Evolutionary conservation across 2,797 vertebrate species (phyloP).

Genomic region (Ambastaia sidthimunki): DNA sequence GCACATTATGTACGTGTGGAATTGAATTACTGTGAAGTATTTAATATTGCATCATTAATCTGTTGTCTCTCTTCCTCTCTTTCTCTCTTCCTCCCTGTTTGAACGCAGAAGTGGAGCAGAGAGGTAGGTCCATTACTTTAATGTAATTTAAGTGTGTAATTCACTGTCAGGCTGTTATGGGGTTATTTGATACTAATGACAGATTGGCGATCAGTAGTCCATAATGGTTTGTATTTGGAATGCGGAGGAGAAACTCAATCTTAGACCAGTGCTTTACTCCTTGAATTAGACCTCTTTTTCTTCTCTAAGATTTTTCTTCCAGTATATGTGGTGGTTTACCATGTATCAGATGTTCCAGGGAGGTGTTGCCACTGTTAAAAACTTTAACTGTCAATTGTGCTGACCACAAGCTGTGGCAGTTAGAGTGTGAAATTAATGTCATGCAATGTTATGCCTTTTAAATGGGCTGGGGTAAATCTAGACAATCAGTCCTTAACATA

Average conservation of each 20-base stretch:
- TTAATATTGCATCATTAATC: constrained; percentile 83
- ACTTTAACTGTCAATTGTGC: constrained; percentile 16
- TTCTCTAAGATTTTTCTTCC: constrained; percentile 1
- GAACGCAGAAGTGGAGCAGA: constrained; percentile 98
- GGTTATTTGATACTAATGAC: constrained; percentile 59
- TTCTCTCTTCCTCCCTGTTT: constrained; percentile 57
- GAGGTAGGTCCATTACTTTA: constrained; percentile 89
- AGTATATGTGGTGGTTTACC: constrained; percentile 30
- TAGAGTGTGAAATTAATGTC: constrained; percentile 46
- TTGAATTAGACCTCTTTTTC: constrained; percentile 45
- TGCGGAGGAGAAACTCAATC: constrained; percentile 53
- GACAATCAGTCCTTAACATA: constrained; percentile 42
- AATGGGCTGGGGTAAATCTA: constrained; percentile 44
- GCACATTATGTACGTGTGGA: constrained; percentile 74
- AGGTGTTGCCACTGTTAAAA: constrained; percentile 36
- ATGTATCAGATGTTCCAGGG: constrained; percentile 41
- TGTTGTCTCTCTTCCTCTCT: constrained; percentile 68
- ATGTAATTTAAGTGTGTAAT: constrained; percentile 58
- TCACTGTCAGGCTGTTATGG: constrained; percentile 55
- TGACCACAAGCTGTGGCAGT: constrained; percentile 25
- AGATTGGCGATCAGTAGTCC: constrained; percentile 59
- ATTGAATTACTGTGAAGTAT: constrained; percentile 78
- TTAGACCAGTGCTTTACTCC: constrained; percentile 39
- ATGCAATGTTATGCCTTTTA: constrained; percentile 44
- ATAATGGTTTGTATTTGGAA: constrained; percentile 57